Evolutionary conservation across 2,797 vertebrate genomes (phyloP).

Genomic region (Labeo calbasu): DNA sequence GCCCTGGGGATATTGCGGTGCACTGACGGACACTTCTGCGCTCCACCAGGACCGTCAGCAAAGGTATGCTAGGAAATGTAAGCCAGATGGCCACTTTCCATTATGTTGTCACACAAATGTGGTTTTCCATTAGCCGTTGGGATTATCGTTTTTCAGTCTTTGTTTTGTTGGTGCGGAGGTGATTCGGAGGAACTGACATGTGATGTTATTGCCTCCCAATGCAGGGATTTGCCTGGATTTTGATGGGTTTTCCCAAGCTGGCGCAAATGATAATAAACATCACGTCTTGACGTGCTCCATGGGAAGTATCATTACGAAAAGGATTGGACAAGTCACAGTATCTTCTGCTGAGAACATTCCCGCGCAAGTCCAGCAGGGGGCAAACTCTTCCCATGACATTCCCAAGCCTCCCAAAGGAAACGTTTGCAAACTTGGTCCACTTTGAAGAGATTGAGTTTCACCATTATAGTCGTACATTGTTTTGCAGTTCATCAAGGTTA

Average conservation of each 20-base stretch:
- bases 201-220: conserved; percentile 27
- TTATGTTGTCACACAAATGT: conserved; percentile 55
- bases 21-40: conserved; percentile 54
- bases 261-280: neutral
- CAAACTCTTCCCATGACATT: conserved; percentile 67
- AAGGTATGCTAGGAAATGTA: conserved; percentile 61
- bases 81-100: conserved; percentile 62
- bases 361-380: conserved; percentile 72
- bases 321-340: neutral
- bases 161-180: conserved; percentile 40
- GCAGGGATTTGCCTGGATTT: conserved; percentile 17
- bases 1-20: conserved; percentile 58
- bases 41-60: conserved; percentile 52
- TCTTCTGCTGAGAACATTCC: conserved; percentile 38
- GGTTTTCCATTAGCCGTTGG: conserved; percentile 54
- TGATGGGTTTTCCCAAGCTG: conserved; percentile 28
- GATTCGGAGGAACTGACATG: conserved; percentile 23
- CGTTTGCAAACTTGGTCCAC: neutral
- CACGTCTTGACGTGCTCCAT: neutral
- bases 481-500: neutral
- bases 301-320: neutral
- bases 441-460: neutral
- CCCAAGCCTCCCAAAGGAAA: conserved; percentile 41
- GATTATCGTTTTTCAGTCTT: conserved; percentile 49
- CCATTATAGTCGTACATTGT: neutral